phyloP scores from a whole-genome alignment of 2,113 vertebrate species.

The Ammodytes marinus region DNA sequence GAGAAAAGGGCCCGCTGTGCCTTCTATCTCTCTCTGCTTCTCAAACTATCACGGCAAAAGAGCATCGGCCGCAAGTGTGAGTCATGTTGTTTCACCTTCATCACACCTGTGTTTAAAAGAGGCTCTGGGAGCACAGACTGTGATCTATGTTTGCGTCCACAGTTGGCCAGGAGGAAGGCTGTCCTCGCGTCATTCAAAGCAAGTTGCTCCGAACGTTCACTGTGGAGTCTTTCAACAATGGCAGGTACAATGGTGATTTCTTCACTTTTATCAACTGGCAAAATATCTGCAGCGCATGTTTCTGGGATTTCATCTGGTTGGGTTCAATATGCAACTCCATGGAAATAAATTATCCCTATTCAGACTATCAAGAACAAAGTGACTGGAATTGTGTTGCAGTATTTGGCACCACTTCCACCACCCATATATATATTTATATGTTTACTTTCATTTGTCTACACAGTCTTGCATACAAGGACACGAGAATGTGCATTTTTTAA shows the following conservation, averaged over 20 bases:
- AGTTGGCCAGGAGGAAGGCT: conserved; percentile 80
- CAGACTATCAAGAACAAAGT: not conserved
- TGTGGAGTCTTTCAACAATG: conserved; percentile 77
- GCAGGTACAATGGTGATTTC: conserved; percentile 65
- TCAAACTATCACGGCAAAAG: conserved; percentile 86
- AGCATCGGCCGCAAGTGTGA: conserved; percentile 89
- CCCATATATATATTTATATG: not conserved
- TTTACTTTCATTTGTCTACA: too few species aligned
- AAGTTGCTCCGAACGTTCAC: conserved; percentile 81
- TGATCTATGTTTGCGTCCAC: conserved; percentile 18
- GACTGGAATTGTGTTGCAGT: not conserved
- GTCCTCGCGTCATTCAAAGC: conserved; percentile 76
- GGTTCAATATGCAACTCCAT: not conserved
- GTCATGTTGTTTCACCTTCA: conserved; percentile 41
- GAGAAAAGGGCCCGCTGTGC: conserved; percentile 86
- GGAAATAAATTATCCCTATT: not conserved
- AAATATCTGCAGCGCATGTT: not conserved
- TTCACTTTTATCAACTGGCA: accelerated
- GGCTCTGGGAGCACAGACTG: not conserved
- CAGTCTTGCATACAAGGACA: too few species aligned
- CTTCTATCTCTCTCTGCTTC: conserved; percentile 90
- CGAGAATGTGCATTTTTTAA: not conserved
- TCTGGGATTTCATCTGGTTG: not conserved
- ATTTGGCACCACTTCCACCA: not conserved
- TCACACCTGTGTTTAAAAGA: not conserved